Evolutionary conservation across 2,888 invertebrate species (phyloP).

Genomic region (Morinoia aosen): DNA sequence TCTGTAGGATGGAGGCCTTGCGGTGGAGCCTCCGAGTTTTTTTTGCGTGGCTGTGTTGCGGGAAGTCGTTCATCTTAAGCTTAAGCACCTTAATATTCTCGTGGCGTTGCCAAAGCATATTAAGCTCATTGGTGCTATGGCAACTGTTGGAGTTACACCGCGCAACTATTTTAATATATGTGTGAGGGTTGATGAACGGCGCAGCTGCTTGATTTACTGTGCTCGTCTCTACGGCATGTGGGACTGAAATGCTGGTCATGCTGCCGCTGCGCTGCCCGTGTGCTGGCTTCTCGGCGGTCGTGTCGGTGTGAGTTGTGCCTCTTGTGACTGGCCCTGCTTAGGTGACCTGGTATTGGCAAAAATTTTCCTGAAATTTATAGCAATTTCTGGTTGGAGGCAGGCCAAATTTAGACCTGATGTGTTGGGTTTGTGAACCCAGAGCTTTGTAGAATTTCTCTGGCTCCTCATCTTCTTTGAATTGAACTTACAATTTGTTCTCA

Average conservation of each 20-base stretch:
- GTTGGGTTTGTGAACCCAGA: not conserved
- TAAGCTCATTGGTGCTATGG: slow-evolving; percentile 48
- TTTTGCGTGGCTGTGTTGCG: not conserved
- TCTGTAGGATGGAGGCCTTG: not conserved
- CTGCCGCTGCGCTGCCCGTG: not conserved
- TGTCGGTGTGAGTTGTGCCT: not conserved
- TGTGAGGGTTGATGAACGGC: slow-evolving; percentile 36
- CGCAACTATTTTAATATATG: slow-evolving; percentile 47
- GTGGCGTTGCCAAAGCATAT: slow-evolving; percentile 42
- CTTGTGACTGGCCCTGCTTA: not conserved
- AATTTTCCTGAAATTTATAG: not conserved
- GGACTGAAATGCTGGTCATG: not conserved
- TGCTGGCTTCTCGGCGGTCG: not conserved
- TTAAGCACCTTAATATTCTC: slow-evolving; percentile 44
- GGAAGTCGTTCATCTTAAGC: slow-evolving; percentile 30
- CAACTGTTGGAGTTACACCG: slow-evolving; percentile 48
- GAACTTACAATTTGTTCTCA: not conserved
- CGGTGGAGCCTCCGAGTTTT: not conserved
- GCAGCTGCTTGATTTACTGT: slow-evolving; percentile 33
- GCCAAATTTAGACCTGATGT: not conserved
- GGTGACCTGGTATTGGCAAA: not conserved
- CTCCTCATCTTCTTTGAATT: not conserved
- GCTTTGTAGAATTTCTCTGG: not conserved
- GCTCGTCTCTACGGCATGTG: slow-evolving; percentile 17
- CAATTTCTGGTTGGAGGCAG: not conserved